Evolutionary conservation across 2,888 invertebrate species (phyloP).

Genomic region (Pasiphila rectangulata): DNA sequence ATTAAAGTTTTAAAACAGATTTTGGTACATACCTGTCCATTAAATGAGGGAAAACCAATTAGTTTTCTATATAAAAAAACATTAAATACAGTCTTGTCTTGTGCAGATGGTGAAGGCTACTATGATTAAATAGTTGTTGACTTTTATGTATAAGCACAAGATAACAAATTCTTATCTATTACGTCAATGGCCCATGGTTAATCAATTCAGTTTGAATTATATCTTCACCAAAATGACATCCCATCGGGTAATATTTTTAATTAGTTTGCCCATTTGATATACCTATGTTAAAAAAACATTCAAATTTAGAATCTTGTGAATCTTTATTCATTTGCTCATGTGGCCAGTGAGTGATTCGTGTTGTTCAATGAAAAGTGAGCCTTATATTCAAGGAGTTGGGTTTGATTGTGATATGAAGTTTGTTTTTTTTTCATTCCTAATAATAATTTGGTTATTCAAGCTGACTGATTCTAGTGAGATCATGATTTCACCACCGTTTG

Average conservation of each 20-base stretch:
- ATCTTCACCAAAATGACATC: constrained; percentile 67
- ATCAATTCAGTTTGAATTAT: constrained; percentile 65
- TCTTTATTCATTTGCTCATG: constrained; percentile 15
- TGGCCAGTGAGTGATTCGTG: constrained; percentile 20
- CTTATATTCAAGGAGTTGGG: constrained; percentile 10
- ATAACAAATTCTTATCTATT: constrained; percentile 71
- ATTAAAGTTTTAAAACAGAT: background rate
- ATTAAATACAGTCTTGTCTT: constrained; percentile 29
- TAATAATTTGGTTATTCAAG: no score
- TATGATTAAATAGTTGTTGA: constrained; percentile 37
- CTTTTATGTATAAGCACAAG: constrained; percentile 51
- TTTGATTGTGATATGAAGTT: no score
- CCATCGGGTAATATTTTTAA: constrained; percentile 60
- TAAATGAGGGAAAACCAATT: no score
- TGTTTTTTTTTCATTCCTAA: no score
- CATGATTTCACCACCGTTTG: no score
- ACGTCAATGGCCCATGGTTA: constrained; percentile 56
- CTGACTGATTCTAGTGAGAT: no score
- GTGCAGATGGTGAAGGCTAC: constrained; percentile 44
- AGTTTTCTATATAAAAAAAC: background rate
- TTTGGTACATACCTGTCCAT: constrained; percentile 16
- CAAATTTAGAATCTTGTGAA: constrained; percentile 21
- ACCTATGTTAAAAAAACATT: background rate
- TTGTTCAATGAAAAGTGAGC: constrained; percentile 17
- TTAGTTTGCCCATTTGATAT: background rate